Evolutionary conservation across 2,113 vertebrate species (phyloP), one percentile per base, ranked within the genome.

Genomic region (Odocoileus virginianus): DNA sequence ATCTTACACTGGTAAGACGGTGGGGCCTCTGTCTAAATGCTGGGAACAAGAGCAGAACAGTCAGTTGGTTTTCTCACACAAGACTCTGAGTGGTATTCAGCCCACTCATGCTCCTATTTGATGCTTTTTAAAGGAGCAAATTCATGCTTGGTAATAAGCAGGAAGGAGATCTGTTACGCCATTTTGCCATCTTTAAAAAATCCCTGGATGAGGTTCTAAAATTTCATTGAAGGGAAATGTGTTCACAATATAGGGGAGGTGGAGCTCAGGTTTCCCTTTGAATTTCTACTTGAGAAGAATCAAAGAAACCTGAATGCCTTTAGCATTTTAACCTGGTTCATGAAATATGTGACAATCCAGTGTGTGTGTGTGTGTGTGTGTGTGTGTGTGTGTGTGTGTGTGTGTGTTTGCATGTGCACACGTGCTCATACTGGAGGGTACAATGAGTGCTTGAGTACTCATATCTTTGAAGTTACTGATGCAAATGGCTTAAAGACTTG

Each of bases 101-200:
- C n/a, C 25, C 33, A 27, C 21, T 15, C 12, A 23, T 25, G 57
- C 19, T 93, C 55, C 71, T 25, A 55, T n/a, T 86, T 47, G 47
- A 25, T 58, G 7, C 5, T 40, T 94, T 97, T 97, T 93, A 91
- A 87, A 3, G 94, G 21, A 50, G 30, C 57, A 98, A 95, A 88
- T 67, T 96, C 5, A 8, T 76, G 40, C 55, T 79, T 15, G 27
- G 84, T 71, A 79, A 33, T 94, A 27, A 95, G 23, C 94, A 89
- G 89, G 0, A 4, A 85, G 10, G 90, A 96, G 28, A 79, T 78
- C 85, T 93, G 14, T 94, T 67, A 55, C 67, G 30, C 11, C 11
- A 47, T 27, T 90, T 85, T 82, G 64, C 40, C 67, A 94, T 76
- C 64, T 30, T 74, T 71, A 60, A 58, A n/a, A 52, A 45, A 16